Base-by-base conservation (phyloP, 1,140 invertebrate species). In the Drosophila nannoptera region DNA sequence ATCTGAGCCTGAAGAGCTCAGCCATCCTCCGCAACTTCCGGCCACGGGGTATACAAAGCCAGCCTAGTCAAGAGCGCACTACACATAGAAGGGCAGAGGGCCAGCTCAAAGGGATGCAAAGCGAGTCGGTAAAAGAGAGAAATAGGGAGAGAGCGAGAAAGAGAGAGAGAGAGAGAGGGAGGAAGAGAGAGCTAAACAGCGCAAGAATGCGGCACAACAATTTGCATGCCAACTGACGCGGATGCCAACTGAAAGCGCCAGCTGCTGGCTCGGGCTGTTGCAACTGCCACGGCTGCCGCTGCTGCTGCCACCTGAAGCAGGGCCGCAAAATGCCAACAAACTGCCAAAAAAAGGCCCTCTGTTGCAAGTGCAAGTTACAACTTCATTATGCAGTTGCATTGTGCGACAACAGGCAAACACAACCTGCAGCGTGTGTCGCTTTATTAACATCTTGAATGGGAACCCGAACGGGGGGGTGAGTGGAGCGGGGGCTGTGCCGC, bases 361-460 rank as follows among this genome's bases (percentile, higher is more conserved):
- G 31, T 8, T 62, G 60, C 52, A 36, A 54, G 49, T 33, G 31
- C 65, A 40, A 74, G 81, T 52, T 60, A 77, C 81, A 86, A 77
- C 81, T 86, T 81, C 82, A 86, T 87, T 84, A 70, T 73, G 75
- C 50, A 63, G 66, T 52, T 77, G 66, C 54, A 42, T 14, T 56
- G 54, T 55, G 53, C 22, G 53, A n/a, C 63, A 50, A 38, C 29
- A 32, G 40, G 3, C 29, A 52, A 42, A 32, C 45, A 53, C 52
- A 61, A 61, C 54, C 52, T 63, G 74, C 74, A 62, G 65, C 65
- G 78, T 80, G 78, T 74, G 65, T 73, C 81, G 81, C 81, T 84
- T 86, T 84, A 84, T 86, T 84, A 84, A 84, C 80, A 78, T 84
- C 81, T 84, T 80, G 78, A 78, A 78, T 72, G 65, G 0, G 36